Conservation (phyloP, 2,113 vertebrate species). For the Colossoma macropomum region DNA sequence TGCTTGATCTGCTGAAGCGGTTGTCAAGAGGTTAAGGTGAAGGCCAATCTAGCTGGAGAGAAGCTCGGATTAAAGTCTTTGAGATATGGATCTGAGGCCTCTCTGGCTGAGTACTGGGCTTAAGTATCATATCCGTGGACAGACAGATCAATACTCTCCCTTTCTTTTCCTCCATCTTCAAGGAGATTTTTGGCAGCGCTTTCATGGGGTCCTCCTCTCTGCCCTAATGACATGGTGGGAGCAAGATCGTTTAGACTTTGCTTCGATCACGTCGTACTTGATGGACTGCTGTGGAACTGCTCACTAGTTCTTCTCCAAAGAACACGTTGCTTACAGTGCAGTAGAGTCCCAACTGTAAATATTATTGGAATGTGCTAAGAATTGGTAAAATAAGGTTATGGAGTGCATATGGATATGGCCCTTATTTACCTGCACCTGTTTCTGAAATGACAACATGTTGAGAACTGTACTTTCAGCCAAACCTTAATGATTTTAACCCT, state of each 20-base stretch:
- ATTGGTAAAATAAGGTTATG: background rate
- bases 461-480: no score
- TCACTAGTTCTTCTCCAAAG: conserved; percentile 27
- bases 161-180: conserved; percentile 92
- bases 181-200: conserved; percentile 92
- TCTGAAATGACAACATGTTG: background rate
- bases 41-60: conserved; percentile 82
- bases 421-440: background rate
- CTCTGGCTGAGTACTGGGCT: conserved; percentile 88
- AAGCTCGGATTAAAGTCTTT: conserved; percentile 89
- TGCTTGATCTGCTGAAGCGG: conserved; percentile 85
- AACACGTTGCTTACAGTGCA: conserved; percentile 12
- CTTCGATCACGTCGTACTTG: conserved; percentile 70
- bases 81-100: conserved; percentile 89
- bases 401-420: background rate
- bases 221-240: conserved; percentile 88
- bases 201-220: conserved; percentile 86
- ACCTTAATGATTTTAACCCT: no score
- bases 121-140: conserved; percentile 96
- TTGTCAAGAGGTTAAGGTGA: conserved; percentile 82
- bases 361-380: background rate
- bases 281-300: conserved; percentile 48
- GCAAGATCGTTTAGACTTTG: conserved; percentile 80
- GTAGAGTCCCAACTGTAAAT: background rate
- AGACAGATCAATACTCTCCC: conserved; percentile 93